Evolutionary conservation across 2,797 vertebrate genomes (phyloP), one percentile per base, ranked within the genome.

Genomic region (Loris lydekkerianus): DNA sequence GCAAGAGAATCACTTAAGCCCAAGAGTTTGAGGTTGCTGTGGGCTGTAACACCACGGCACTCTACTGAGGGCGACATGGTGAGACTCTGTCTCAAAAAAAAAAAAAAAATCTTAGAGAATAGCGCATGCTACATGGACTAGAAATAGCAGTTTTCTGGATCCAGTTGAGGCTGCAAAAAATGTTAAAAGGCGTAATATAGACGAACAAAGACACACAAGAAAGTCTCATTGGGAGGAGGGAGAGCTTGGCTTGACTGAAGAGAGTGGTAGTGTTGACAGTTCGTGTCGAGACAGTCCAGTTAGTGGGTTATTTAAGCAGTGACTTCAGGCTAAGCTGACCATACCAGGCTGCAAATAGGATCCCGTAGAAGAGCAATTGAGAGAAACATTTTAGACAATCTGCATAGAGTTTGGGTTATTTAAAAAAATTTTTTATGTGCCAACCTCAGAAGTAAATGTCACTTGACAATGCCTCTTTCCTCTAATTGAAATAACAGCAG

Each of bases 61-160:
- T 53, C 49, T 53, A 53, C 49, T 15, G 14, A 53, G 49, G 49
- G 14, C 3, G 14, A 53, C 49, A 53, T 53, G 14, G 49, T 53
- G 49, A 53, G 49, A 53, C 49, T 53, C 49, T 53, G 49, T 15
- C 14, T 53, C 14, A 53, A 14, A 53, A 53, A 53, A 53, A 13
- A 49, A 49, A 14, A 49, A 49, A 49, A 49, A 53, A 53, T 53
- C 49, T 53, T 53, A 53, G 49, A 53, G 14, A 53, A 49, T 9
- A 69, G 27, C 27, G 14, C 63, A 63, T 1, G 8, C 89, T 77
- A 40, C 20, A 0, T 78, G 58, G 13, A 3, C 86, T 60, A 91
- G 40, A 95, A 85, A 94, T 73, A 31, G 40, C 21, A 83, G 21
- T 81, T 89, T 95, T 87, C 87, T 89, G 75, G 96, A 93, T 56